Conservation (phyloP, 2,797 vertebrate species). For the Sebastes minor region DNA sequence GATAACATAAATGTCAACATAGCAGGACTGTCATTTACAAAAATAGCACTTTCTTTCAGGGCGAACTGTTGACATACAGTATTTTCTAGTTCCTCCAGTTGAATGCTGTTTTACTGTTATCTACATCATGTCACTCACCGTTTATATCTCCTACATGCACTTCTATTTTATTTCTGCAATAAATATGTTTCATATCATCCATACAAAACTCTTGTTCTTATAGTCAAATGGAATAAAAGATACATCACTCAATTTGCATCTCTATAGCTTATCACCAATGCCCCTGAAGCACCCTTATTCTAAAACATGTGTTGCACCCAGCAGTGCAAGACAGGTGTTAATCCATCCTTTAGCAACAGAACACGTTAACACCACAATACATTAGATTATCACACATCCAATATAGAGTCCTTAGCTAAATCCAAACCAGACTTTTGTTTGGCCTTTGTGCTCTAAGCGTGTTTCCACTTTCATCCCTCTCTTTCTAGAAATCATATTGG, state of each 20-base stretch:
- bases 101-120: slow-evolving; percentile 2
- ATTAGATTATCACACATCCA: slow-evolving; percentile 16
- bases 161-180: not conserved
- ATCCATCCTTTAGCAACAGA: not conserved
- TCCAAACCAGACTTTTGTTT: not conserved
- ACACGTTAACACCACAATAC: not conserved
- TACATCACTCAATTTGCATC: not conserved
- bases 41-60: slow-evolving; percentile 21
- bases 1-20: slow-evolving; percentile 7
- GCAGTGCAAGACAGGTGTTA: slow-evolving; percentile 12
- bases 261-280: not conserved
- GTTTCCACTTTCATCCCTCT: not conserved
- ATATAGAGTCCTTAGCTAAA: not conserved
- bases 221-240: not conserved
- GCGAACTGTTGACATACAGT: not conserved
- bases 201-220: not conserved
- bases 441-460: not conserved
- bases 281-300: not conserved
- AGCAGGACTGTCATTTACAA: slow-evolving; percentile 16
- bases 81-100: not conserved
- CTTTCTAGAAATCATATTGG: slow-evolving; percentile 85
- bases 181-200: slow-evolving; percentile 8
- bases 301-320: slow-evolving; percentile 1
- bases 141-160: not conserved
- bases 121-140: slow-evolving; percentile 2